Evolutionary conservation across 2,113 vertebrate genomes (phyloP), one percentile per base, ranked within the genome.

Genomic region (Hypanus sabinus): DNA sequence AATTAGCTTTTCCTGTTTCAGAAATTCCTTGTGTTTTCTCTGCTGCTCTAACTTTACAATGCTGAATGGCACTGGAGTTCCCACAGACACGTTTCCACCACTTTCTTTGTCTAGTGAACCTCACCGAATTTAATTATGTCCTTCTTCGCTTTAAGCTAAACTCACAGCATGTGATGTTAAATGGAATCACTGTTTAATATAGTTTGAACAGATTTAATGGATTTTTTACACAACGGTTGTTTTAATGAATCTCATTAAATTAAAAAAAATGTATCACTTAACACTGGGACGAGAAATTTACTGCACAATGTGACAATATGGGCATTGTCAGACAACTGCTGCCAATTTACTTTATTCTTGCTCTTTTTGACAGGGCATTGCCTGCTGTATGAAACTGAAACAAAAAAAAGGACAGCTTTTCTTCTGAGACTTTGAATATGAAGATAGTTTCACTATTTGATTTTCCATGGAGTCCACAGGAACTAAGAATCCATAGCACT

Each of bases 201-300:
- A 90, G 85, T 65, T 90, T 65, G 85, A 90, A 65, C 20, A 90
- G 85, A 65, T 18, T 90, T 90, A 90, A 90, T 90, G 60, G 30
- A 36, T 20, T 90, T 90, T 90, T 90, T 65, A 90, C 85, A 90
- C 60, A 90, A 90, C 12, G 60, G 30, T 90, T 90, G 85, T 65
- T 90, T 90, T 90, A 90, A 90, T 90, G 60, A 65, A 68, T 90
- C 60, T 90, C 85, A 90, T 90, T 90, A 65, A 90, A 65, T 88
- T 88, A 18, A n/a, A 65, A 65, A 90, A 65, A 90, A 65, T 33
- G 85, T 65, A 65, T 90, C 60, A 33, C 85, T 20, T 65, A n/a
- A 2, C 27, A 90, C 30, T 90, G 60, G 16, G 85, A 90, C 38
- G 60, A 7, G 30, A 90, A 68, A 8, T 90, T 68, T 90, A 9